Percentiles rank a stretch among this genome's conserved stretches.
These are phyloP conservation scores for Chondrosia reniformis DNA, from an alignment of 37 sponge, comb jelly and placozoan species.

Conservation along the genomic window DNA sequence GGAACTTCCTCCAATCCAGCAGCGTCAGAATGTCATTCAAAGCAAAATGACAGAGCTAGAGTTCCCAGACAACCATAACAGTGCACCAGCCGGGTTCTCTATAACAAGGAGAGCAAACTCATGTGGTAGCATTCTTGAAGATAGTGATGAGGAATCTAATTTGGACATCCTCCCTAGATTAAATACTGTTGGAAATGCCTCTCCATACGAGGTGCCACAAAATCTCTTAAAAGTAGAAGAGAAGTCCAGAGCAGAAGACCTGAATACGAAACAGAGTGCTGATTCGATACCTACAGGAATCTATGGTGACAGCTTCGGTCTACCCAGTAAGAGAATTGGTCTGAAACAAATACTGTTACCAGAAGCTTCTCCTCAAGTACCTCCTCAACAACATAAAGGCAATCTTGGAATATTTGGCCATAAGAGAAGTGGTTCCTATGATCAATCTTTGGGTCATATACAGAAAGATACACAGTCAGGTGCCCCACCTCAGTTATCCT, in stretches of 20 bases:
- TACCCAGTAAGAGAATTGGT: background rate
- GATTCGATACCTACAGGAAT: background rate
- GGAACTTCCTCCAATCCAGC: constrained; percentile 11
- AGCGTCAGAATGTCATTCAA: background rate
- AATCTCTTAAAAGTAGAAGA: background rate
- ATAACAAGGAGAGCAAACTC: background rate
- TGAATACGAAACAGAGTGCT: background rate
- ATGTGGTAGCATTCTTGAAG: background rate
- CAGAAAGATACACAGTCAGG: background rate
- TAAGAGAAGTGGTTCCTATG: background rate
- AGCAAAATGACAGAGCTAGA: no score
- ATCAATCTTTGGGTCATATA: background rate
- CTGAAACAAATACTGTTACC: background rate
- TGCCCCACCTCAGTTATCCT: background rate
- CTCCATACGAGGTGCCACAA: constrained; percentile 17
- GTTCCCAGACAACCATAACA: background rate
- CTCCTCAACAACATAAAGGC: background rate
- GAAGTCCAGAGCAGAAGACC: background rate
- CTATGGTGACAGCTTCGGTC: background rate
- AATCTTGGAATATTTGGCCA: no score
- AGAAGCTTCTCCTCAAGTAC: background rate
- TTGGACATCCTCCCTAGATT: background rate
- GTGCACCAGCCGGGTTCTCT: background rate
- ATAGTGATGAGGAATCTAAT: background rate
- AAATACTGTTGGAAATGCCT: background rate